Base-by-base conservation (phyloP, 1,140 invertebrate species). In the Brachionus calyciflorus region DNA sequence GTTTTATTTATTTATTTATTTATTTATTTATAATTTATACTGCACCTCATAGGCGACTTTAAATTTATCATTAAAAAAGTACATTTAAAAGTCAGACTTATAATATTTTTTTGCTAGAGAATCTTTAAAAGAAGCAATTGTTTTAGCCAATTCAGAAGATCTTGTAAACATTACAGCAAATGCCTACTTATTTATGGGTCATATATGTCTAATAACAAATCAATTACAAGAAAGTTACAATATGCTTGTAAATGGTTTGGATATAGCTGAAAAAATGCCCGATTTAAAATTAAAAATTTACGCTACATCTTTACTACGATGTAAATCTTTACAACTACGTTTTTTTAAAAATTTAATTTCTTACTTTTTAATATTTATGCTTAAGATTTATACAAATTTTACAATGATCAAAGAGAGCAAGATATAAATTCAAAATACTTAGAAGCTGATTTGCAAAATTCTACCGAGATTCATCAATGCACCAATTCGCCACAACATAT, bases 221-320 rank as follows among this genome's bases (percentile, higher is more conserved):
- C 69, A 73, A 26, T 21, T 33, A 12, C 69, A 73, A 55, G 69
- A 73, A 17, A 51, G 46, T 21, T 73, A 40, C 12, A 49, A 73
- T 21, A 40, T 73, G 26, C 24, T 73, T 10, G 19, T 55, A 2
- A 73, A 73, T 73, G 69, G 69, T 3, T 4, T 73, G 3, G 46
- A 49, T 30, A 7, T 73, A 30, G 69, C 69, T 14, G 69, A 73
- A 2, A 73, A 49, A 73, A 73, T 73, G 51, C 7, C n/a, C 40
- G 69, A 73, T 55, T 19, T 73, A 0, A 37, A 51, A 26, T 55
- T 73, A 40, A 73, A 73, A 46, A 24, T 55, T 19, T 73, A 73
- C 46, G 69, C 30, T 19, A 51, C 49, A 7, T 51, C 69, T 0
- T 37, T 73, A 30, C 69, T 73, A 0, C 49, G 51, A 73, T 49